Evolutionary conservation across 2,888 invertebrate genomes (phyloP).

Genomic region (Marasmarcha lunaedactyla): DNA sequence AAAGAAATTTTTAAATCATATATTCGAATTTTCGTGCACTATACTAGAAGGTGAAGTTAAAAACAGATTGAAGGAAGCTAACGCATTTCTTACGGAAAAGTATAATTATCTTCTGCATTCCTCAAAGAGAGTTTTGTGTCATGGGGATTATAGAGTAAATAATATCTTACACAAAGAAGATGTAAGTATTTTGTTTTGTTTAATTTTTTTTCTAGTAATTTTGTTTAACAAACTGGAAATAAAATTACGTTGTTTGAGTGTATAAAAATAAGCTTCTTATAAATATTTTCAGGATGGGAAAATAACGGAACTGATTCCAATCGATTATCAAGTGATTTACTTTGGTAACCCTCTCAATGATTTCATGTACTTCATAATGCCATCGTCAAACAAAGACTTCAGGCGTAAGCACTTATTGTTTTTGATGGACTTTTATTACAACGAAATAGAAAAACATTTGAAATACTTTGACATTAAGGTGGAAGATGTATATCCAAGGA

Average conservation of each 20-base stretch:
- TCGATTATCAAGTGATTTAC: conserved; percentile 27
- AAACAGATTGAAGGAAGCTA: conserved; percentile 9
- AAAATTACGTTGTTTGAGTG: too few species aligned
- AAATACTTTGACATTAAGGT: conserved; percentile 25
- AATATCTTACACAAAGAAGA: too few species aligned
- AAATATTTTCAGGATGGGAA: neutral
- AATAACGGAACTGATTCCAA: conserved; percentile 18
- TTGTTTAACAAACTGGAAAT: too few species aligned
- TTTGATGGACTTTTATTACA: conserved; percentile 24
- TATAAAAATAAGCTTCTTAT: too few species aligned
- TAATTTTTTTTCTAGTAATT: too few species aligned
- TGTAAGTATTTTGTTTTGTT: too few species aligned
- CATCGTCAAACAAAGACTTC: conserved; percentile 23
- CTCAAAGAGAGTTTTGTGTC: too few species aligned
- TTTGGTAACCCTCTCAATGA: conserved; percentile 24
- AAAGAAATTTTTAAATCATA: conserved; percentile 17
- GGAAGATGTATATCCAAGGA: conserved; percentile 21
- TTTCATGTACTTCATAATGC: conserved; percentile 24
- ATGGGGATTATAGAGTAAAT: too few species aligned
- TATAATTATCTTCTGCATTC: too few species aligned
- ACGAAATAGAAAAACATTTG: conserved; percentile 19
- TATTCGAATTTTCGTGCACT: conserved; percentile 2
- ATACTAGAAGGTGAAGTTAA: conserved; percentile 9
- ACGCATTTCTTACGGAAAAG: too few species aligned
- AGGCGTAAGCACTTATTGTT: conserved; percentile 22